Evolutionary conservation across 1,140 invertebrate species (phyloP).

Genomic region (Trichomalopsis sarcophagae): DNA sequence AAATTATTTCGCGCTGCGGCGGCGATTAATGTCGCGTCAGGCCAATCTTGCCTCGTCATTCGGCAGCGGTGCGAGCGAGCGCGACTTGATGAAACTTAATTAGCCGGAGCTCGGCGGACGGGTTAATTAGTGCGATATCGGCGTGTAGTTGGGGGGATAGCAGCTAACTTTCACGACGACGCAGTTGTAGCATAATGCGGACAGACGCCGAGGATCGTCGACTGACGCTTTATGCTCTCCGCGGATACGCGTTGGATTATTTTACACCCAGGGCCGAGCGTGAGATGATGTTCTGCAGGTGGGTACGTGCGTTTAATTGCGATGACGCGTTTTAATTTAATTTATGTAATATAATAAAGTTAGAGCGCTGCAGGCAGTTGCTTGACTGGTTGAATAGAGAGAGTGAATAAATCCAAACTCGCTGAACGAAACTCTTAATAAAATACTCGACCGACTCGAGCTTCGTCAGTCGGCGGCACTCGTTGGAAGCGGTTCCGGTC

Average conservation of each 20-base stretch:
- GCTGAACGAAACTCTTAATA: no score
- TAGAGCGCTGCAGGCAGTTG: no score
- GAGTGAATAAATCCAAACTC: no score
- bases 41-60: conserved; percentile 23
- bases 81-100: conserved; percentile 9
- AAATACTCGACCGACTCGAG: not conserved
- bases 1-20: not conserved
- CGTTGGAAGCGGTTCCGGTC: not conserved
- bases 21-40: conserved; percentile 29
- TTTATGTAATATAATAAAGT: no score
- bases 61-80: not conserved
- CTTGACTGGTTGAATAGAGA: no score
- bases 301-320: not conserved
- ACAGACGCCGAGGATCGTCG: not conserved
- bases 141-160: not conserved
- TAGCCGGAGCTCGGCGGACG: not conserved
- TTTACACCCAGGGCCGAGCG: not conserved
- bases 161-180: not conserved
- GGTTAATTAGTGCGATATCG: conserved; percentile 16
- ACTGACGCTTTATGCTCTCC: not conserved
- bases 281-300: no score
- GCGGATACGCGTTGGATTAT: not conserved
- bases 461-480: not conserved
- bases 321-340: not conserved
- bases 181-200: not conserved